Percentiles rank a stretch among this genome's conserved stretches.
phyloP scores from a whole-genome alignment of 1,140 invertebrate species.

The Drosophila sulfurigaster region DNA sequence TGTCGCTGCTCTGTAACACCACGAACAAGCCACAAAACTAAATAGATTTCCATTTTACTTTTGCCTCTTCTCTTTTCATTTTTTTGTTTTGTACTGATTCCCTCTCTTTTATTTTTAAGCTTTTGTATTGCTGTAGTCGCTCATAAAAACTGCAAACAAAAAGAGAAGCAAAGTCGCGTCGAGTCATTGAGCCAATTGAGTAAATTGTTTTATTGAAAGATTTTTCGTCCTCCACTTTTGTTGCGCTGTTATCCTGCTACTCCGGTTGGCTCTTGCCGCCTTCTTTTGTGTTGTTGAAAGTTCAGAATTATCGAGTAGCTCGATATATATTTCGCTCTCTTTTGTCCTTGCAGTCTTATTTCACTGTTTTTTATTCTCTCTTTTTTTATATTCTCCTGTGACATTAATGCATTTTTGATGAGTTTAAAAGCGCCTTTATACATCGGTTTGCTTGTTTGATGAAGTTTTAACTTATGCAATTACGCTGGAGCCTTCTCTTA shows the following conservation, averaged over 20 bases:
- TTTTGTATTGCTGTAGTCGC: constrained; percentile 49
- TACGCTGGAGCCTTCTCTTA: background rate
- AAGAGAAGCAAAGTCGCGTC: constrained; percentile 61
- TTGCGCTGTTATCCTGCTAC: constrained; percentile 27
- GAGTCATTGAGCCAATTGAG: constrained; percentile 82
- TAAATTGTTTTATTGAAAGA: constrained; percentile 83
- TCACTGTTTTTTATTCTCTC: constrained; percentile 12
- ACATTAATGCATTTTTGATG: constrained; percentile 81
- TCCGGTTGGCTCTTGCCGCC: constrained; percentile 13
- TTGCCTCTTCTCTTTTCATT: background rate
- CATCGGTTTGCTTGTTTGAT: constrained; percentile 17
- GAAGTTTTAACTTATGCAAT: constrained; percentile 14
- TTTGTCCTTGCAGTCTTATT: constrained; percentile 42
- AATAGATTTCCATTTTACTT: constrained; percentile 60
- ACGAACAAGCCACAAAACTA: constrained; percentile 75
- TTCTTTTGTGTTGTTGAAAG: background rate
- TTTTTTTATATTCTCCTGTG: constrained; percentile 44
- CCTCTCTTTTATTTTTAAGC: constrained; percentile 1
- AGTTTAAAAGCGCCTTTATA: constrained; percentile 43
- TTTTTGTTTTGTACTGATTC: no score
- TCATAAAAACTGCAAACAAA: constrained; percentile 70
- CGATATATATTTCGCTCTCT: constrained; percentile 25
- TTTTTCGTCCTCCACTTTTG: constrained; percentile 68
- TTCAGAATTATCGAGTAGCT: constrained; percentile 33
- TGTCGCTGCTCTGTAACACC: constrained; percentile 46